phyloP scores from a whole-genome alignment of 2,888 invertebrate species.

The Strigamia maritima region DNA sequence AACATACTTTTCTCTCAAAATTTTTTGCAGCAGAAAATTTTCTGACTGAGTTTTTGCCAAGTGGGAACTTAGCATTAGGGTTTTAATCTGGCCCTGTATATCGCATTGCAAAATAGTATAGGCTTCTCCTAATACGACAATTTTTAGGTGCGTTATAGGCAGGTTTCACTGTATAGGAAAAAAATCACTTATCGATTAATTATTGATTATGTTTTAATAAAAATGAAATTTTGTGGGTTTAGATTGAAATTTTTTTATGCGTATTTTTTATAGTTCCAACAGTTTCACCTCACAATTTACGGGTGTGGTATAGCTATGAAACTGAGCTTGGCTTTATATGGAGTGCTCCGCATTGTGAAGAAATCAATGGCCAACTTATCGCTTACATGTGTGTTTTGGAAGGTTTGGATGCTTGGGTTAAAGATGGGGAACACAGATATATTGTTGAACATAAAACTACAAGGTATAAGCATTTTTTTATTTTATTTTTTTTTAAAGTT shows the following conservation, averaged over 20 bases:
- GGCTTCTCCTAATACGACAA: too few species aligned
- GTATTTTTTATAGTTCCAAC: conserved; percentile 21
- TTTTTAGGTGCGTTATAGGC: too few species aligned
- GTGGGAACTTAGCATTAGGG: too few species aligned
- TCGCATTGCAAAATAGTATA: too few species aligned
- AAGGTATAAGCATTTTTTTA: conserved; percentile 28
- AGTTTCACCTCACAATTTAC: not conserved
- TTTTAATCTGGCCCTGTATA: too few species aligned
- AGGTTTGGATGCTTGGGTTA: conserved; percentile 35
- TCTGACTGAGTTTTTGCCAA: too few species aligned
- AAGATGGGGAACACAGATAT: conserved; percentile 10
- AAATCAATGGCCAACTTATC: conserved; percentile 1
- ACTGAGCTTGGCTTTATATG: conserved; percentile 37
- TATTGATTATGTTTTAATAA: too few species aligned
- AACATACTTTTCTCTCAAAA: too few species aligned
- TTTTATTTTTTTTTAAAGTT: not conserved
- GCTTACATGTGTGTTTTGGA: conserved; percentile 35
- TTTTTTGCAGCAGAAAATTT: too few species aligned
- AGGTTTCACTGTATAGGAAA: too few species aligned
- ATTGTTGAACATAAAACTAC: conserved; percentile 36
- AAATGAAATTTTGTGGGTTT: not conserved
- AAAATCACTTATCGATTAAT: too few species aligned
- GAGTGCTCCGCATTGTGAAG: conserved; percentile 17
- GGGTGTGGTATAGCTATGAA: conserved; percentile 31
- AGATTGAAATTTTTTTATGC: not conserved